Conservation (phyloP, 1,140 invertebrate species). For the Diprion similis region DNA sequence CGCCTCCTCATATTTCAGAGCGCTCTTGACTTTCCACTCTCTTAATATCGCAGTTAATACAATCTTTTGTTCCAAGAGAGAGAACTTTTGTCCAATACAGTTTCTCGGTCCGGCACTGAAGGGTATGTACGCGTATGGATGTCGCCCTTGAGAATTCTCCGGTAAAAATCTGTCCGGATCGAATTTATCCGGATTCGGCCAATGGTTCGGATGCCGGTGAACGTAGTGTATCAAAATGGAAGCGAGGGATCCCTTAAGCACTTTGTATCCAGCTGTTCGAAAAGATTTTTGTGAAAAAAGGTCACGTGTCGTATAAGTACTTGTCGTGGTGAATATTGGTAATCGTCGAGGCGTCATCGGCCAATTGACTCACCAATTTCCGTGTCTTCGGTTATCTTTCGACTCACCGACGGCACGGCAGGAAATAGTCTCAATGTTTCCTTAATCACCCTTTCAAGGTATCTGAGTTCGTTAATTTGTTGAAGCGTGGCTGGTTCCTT, state of each 20-base stretch:
- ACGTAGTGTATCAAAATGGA: conserved; percentile 65
- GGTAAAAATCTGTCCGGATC: conserved; percentile 70
- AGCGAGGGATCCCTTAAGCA: conserved; percentile 60
- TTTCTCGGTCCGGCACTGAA: conserved; percentile 69
- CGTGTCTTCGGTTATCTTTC: conserved; percentile 67
- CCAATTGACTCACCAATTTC: conserved; percentile 59
- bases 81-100: conserved; percentile 68
- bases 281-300: background rate
- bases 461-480: conserved; percentile 63
- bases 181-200: conserved; percentile 67
- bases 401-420: conserved; percentile 68
- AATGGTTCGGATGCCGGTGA: conserved; percentile 66
- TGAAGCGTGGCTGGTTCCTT: conserved; percentile 49
- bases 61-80: conserved; percentile 65
- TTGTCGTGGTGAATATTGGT: background rate
- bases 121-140: conserved; percentile 63
- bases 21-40: conserved; percentile 62
- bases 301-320: background rate
- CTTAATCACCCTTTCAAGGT: conserved; percentile 71
- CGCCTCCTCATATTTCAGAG: conserved; percentile 42
- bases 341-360: conserved; percentile 2
- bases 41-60: conserved; percentile 62
- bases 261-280: conserved; percentile 28
- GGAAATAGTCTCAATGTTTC: conserved; percentile 69
- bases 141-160: conserved; percentile 50